A percentile compares a stretch with the other conserved stretches of the same genome.
Conservation (phyloP, 2,113 vertebrate genomes). For the Sisor rabdophorus region DNA sequence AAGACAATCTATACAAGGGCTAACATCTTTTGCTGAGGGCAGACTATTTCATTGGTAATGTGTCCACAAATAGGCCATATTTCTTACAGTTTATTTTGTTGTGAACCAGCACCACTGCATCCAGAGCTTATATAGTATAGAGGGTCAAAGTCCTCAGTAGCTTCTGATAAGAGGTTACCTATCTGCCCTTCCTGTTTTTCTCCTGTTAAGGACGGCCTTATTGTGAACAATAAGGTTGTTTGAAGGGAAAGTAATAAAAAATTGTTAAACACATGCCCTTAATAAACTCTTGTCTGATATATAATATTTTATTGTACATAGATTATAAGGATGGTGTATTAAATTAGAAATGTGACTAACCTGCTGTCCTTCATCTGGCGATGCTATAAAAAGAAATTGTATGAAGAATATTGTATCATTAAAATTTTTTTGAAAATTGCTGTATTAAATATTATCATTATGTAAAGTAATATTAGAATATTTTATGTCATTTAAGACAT, state of each 20-base stretch:
- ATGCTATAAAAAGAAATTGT: background rate
- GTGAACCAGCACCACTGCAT: background rate
- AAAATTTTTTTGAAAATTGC: too few relatives aligned
- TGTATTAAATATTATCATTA: too few relatives aligned
- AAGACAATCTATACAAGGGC: too few relatives aligned
- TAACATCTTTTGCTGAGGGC: too few relatives aligned
- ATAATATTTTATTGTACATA: background rate
- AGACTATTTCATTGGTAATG: too few relatives aligned
- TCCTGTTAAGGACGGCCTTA: background rate
- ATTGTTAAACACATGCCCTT: background rate
- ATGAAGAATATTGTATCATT: too few relatives aligned
- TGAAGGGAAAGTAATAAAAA: background rate
- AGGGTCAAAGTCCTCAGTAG: background rate
- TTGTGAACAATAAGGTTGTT: background rate
- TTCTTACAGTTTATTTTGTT: background rate
- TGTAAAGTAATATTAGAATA: too few relatives aligned
- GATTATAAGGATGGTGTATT: background rate
- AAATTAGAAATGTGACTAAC: conserved; percentile 16
- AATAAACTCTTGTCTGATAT: background rate
- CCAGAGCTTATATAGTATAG: background rate
- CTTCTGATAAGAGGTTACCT: background rate
- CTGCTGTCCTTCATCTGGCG: background rate
- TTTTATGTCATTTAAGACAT: too few relatives aligned
- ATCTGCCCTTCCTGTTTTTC: background rate
- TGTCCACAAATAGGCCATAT: too few relatives aligned